Evolutionary conservation across 2,797 vertebrate species (phyloP).

Genomic region (Crenuchus spilurus): DNA sequence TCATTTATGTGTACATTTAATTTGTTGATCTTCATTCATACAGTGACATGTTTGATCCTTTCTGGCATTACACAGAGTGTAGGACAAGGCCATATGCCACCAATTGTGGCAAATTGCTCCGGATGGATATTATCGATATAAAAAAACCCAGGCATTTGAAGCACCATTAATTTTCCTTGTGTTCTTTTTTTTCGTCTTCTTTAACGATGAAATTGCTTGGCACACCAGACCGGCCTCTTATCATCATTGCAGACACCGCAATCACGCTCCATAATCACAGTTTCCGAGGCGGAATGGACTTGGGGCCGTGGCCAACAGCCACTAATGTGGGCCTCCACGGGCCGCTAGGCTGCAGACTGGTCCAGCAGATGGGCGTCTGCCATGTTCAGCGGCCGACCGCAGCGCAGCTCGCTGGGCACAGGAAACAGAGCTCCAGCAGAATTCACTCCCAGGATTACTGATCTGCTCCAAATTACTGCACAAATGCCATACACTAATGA

Average conservation of each 20-base stretch:
- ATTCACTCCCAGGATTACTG: slow-evolving; percentile 53
- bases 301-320: slow-evolving; percentile 75
- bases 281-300: slow-evolving; percentile 78
- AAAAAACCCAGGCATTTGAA: slow-evolving; percentile 75
- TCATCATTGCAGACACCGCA: slow-evolving; percentile 77
- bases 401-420: slow-evolving; percentile 48
- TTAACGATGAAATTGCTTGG: slow-evolving; percentile 69
- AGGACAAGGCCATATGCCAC: slow-evolving; percentile 74
- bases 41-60: slow-evolving; percentile 70
- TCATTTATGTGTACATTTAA: slow-evolving; percentile 46
- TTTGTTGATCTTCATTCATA: slow-evolving; percentile 43
- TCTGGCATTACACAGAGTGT: slow-evolving; percentile 65
- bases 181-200: slow-evolving; percentile 66
- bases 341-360: slow-evolving; percentile 73
- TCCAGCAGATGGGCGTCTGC: slow-evolving; percentile 74
- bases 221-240: slow-evolving; percentile 71
- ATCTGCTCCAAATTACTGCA: slow-evolving; percentile 36
- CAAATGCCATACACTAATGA: slow-evolving; percentile 42
- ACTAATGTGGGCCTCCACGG: slow-evolving; percentile 77
- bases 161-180: slow-evolving; percentile 78
- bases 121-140: slow-evolving; percentile 75
- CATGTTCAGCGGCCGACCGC: slow-evolving; percentile 73
- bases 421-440: slow-evolving; percentile 66
- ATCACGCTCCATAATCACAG: slow-evolving; percentile 84
- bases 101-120: slow-evolving; percentile 73